phyloP scores from a whole-genome alignment of 2,888 invertebrate genomes.

The Lordiphosa andalusiaca region DNA sequence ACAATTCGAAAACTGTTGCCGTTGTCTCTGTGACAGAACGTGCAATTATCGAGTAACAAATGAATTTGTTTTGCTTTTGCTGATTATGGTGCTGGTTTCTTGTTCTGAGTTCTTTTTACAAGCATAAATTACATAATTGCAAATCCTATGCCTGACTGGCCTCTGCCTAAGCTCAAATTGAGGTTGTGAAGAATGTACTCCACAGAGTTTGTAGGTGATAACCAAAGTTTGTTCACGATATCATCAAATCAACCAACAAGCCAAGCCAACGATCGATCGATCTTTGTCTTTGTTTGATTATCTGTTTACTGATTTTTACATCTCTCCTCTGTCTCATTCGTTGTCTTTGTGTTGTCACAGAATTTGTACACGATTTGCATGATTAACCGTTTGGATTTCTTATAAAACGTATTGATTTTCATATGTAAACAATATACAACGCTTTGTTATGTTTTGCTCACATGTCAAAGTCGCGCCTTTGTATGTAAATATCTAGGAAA shows the following conservation, averaged over 20 bases:
- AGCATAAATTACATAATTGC: constrained; percentile 68
- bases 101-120: constrained; percentile 18
- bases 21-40: constrained; percentile 36
- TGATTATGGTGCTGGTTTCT: constrained; percentile 44
- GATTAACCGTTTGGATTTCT: constrained; percentile 43
- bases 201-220: too few species aligned
- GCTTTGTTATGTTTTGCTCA: too few species aligned
- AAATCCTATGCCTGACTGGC: constrained; percentile 29
- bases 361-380: constrained; percentile 55
- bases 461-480: constrained; percentile 41
- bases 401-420: constrained; percentile 46
- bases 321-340: constrained; percentile 18
- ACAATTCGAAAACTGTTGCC: too few species aligned
- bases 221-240: too few species aligned
- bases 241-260: neutral
- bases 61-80: constrained; percentile 34
- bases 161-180: constrained; percentile 29
- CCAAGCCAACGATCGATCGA: constrained; percentile 37
- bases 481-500: constrained; percentile 50
- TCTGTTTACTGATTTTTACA: constrained; percentile 11
- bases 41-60: constrained; percentile 66
- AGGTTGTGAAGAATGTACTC: constrained; percentile 41
- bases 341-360: constrained; percentile 27
- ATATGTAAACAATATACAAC: constrained; percentile 40
- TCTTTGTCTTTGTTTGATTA: constrained; percentile 12